Base-by-base conservation (phyloP, 1,140 invertebrate genomes). In the Lethocerus indicus region DNA sequence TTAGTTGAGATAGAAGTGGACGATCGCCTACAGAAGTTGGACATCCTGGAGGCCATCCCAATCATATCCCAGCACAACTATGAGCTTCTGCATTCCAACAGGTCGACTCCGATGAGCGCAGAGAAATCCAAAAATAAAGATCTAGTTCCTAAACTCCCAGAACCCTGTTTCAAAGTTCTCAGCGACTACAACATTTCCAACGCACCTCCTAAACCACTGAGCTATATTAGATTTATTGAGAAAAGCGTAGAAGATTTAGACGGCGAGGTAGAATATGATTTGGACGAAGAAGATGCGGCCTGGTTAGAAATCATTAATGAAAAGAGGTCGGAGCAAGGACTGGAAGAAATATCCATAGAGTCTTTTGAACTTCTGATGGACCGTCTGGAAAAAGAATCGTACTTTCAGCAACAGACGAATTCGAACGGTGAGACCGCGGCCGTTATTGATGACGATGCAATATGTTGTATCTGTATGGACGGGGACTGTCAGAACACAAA, bases 401-500 rank as follows among this genome's bases (percentile, higher is more conserved):
- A 92, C 64, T 95, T 97, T 66, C 65, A 82, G 69, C 79, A 80
- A 50, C 83, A 88, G 53, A 75, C 61, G 2, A 69, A 64, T 20
- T 40, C 32, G 18, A 35, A 47, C 6, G 39, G n/a, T 26, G 67
- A 68, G 21, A 74, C 75, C 36, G 74, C 76, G 26, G 70, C 78
- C 2, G 80, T 86, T 12, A 86, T 93, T 12, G 91, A 96, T 63
- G 92, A 97, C 61, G 93, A 98, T 71, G 93, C 93, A 12, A 91
- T 98, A 0, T 98, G 95, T 64, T 95, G 87, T 61, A 96, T 98
- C 56, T 87, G 84, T 56, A 81, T 85, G 75, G 83, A 86, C 58
- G 94, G 94, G 14, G 93, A 97, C 63, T 98, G 93, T 67, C 85
- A 93, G 60, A 95, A 96, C 63, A 89, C 86, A 51, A 97, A 97